Evolutionary conservation across 2,888 invertebrate genomes (phyloP).

Genomic region (Teinopalpus imperialis): DNA sequence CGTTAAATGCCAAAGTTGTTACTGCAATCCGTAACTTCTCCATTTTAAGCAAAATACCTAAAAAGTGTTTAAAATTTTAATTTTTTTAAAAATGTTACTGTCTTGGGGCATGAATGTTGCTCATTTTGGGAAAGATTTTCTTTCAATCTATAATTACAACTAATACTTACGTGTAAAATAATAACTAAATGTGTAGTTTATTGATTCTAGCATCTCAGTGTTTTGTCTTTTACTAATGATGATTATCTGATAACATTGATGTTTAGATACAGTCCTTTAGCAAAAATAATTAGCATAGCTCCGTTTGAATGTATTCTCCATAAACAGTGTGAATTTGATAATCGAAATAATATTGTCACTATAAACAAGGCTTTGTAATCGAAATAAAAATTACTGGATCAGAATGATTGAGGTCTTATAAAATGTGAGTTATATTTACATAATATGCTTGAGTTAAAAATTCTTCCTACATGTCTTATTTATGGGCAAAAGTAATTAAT

Average conservation of each 20-base stretch:
- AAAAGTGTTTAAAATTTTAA: neutral
- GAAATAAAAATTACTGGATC: no score
- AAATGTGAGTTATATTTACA: no score
- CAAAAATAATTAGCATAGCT: conserved; percentile 7
- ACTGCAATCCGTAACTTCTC: neutral
- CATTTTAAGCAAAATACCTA: neutral
- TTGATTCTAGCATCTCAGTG: conserved; percentile 17
- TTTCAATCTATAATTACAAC: conserved; percentile 1
- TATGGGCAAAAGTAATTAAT: no score
- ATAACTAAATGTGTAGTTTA: conserved; percentile 20
- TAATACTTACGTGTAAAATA: conserved; percentile 2
- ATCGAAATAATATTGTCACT: no score
- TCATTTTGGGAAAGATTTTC: conserved; percentile 3
- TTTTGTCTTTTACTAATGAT: conserved; percentile 16
- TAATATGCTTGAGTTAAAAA: no score
- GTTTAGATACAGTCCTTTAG: conserved; percentile 16
- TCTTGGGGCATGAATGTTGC: neutral
- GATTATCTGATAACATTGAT: conserved; percentile 8
- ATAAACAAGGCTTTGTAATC: no score
- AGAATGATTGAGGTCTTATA: no score
- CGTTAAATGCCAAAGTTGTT: neutral
- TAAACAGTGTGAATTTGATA: neutral
- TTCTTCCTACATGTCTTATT: no score
- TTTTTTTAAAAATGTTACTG: neutral
- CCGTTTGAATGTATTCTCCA: conserved; percentile 7